Base-by-base conservation (phyloP, 2,888 invertebrate genomes). In the Allophyes oxyacanthae region DNA sequence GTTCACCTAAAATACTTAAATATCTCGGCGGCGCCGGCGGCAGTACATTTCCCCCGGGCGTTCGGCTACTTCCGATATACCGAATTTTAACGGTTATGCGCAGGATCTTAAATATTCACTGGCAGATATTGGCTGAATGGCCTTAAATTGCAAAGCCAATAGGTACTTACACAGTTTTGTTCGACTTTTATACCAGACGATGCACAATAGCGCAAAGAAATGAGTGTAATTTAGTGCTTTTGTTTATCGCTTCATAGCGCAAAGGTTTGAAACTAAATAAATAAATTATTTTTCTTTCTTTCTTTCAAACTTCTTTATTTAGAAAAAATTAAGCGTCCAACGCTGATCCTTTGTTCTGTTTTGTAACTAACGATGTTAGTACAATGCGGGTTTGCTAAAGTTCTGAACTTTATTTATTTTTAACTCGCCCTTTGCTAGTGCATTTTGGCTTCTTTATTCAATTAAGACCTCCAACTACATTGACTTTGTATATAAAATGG, bases 71-170 rank as follows among this genome's bases (percentile, higher is more conserved):
- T 64, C 53, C 72, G 52, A 61, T 56, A 43, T 33, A 40, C 60
- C 50, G 53, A 54, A 59, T 68, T 72, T 72, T 64, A 68, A 75
- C 52, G 54, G 51, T 57, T 64, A 62, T 64, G 56, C 13, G 49
- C 40, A 36, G 57, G 32, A 54, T 42, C 60, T 67, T 64, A 72
- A 67, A 75, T 64, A 75, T 72, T 61, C 38, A 46, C 50, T n/a
- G 54, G 40, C 64, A 49, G 54, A 65, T 62, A 67, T 56, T 52
- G 64, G 41, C 48, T 51, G 11, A 63, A 66, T 58, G 48, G 51
- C 25, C 46, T 44, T 69, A 63, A 76, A 69, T 52, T 58, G 30
- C 25, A 11, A 48, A 41, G 36, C 46, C 40, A 59, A 58, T 65
- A 61, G 43, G n/a, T n/a, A n/a, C n/a, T 50, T 52, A 56, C 41